phyloP scores from a whole-genome alignment of 2,888 invertebrate species.

The Eristalinus aeneus region DNA sequence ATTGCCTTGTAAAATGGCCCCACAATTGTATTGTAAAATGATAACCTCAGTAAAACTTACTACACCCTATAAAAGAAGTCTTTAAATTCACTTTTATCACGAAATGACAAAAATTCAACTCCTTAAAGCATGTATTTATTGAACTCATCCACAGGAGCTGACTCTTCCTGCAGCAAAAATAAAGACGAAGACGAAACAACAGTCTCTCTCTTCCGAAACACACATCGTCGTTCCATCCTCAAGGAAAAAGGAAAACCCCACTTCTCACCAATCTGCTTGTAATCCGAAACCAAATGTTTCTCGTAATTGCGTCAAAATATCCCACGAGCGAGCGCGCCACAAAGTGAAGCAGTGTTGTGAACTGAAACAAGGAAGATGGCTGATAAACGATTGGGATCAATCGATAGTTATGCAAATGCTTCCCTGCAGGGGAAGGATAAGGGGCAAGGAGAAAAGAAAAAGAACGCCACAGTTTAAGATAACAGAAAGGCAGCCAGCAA shows the following conservation, averaged over 20 bases:
- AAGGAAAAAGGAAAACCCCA: background rate
- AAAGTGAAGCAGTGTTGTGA: background rate
- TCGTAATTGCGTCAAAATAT: slow-evolving; percentile 31
- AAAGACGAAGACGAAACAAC: too few species aligned
- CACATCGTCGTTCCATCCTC: background rate
- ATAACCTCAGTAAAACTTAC: background rate
- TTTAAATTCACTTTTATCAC: background rate
- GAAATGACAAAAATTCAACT: background rate
- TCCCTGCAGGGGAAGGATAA: background rate
- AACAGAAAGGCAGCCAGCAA: background rate
- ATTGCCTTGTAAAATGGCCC: too few species aligned
- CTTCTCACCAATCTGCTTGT: slow-evolving; percentile 38
- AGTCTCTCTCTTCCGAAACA: background rate
- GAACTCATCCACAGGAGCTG: background rate
- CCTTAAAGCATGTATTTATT: background rate
- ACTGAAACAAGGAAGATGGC: background rate
- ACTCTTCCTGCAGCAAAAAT: background rate
- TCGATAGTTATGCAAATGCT: background rate
- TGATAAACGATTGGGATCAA: background rate
- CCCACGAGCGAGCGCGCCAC: background rate
- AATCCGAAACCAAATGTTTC: slow-evolving; percentile 32
- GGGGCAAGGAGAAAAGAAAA: too few species aligned
- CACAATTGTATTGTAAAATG: too few species aligned
- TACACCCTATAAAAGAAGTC: background rate
- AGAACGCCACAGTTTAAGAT: background rate